Evolutionary conservation across 2,888 invertebrate species (phyloP).

Genomic region (Calliphora vomitoria): DNA sequence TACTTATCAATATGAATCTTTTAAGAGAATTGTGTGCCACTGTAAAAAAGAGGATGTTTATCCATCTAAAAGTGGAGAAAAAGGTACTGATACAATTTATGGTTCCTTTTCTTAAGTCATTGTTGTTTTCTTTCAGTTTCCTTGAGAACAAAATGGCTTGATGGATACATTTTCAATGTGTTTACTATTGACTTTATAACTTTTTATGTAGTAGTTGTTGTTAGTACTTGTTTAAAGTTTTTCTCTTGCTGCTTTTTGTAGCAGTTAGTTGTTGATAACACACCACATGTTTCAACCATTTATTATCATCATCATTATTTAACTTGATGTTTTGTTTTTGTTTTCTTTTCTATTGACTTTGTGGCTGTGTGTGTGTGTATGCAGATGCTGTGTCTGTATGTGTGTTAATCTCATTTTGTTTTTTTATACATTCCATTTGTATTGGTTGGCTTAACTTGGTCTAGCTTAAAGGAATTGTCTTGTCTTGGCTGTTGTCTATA

Average conservation of each 20-base stretch:
- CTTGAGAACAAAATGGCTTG: background rate
- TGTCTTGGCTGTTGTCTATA: conserved; percentile 11
- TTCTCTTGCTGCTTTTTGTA: background rate
- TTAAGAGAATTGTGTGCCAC: no score
- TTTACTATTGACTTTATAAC: conserved; percentile 10
- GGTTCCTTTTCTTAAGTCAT: background rate
- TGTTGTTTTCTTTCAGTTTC: no score
- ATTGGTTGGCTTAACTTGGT: background rate
- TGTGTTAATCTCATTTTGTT: conserved; percentile 34
- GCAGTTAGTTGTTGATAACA: conserved; percentile 8
- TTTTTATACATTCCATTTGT: background rate
- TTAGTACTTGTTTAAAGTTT: background rate
- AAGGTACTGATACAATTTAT: background rate
- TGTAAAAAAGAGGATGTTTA: background rate
- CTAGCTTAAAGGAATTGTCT: background rate
- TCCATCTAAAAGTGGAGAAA: background rate
- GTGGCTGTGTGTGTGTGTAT: background rate
- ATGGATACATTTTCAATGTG: conserved; percentile 8
- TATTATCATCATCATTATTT: conserved; percentile 49
- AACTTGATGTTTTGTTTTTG: conserved; percentile 15
- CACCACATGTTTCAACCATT: conserved; percentile 55
- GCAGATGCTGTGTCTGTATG: background rate
- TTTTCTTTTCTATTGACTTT: conserved; percentile 26
- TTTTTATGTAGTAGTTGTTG: background rate
- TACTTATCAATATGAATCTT: no score